Conservation (phyloP, 2,888 invertebrate species). For the Eupithecia pulchellata region DNA sequence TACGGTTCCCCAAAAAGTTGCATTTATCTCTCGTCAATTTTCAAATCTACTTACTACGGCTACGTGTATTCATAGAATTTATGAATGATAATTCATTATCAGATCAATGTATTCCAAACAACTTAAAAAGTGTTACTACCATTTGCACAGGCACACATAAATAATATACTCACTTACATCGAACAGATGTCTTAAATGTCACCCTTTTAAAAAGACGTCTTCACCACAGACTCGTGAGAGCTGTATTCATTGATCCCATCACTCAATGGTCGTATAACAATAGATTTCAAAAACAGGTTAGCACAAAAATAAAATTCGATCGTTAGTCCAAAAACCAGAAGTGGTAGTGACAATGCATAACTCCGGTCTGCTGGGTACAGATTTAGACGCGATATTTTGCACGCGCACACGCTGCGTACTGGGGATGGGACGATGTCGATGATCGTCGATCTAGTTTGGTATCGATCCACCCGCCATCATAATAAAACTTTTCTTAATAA, state of each 20-base stretch:
- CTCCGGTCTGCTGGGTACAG: conserved; percentile 70
- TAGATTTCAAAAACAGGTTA: conserved; percentile 58
- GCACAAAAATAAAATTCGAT: conserved; percentile 59
- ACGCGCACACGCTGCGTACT: conserved; percentile 47
- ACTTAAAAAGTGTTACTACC: neutral
- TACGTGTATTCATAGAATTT: too few relatives aligned
- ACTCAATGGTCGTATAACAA: conserved; percentile 37
- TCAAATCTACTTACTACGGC: too few relatives aligned
- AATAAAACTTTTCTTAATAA: neutral
- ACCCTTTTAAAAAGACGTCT: neutral
- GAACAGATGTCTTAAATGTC: neutral
- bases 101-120: neutral
- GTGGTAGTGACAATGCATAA: conserved; percentile 79
- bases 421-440: conserved; percentile 34
- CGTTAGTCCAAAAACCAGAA: conserved; percentile 69
- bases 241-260: conserved; percentile 26
- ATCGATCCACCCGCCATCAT: neutral
- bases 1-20: too few relatives aligned
- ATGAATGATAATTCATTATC: neutral
- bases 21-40: too few relatives aligned
- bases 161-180: neutral
- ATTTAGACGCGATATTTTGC: conserved; percentile 78
- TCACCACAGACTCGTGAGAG: neutral
- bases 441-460: conserved; percentile 9
- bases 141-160: neutral